Percentiles rank a stretch among this genome's conserved stretches.
Conservation (phyloP, 2,888 invertebrate species). For the Allygus modestus region DNA sequence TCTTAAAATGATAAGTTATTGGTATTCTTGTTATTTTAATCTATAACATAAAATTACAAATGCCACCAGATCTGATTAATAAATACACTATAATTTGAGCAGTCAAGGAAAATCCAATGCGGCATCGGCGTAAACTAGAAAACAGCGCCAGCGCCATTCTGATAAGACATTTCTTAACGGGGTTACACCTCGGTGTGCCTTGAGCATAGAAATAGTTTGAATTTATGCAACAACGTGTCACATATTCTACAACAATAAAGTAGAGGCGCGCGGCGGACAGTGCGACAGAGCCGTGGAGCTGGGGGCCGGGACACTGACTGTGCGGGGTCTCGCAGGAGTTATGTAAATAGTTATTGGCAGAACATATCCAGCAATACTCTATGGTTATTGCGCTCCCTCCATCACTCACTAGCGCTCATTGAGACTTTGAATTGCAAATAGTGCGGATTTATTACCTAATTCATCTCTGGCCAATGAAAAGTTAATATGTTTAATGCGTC, state of each 20-base stretch:
- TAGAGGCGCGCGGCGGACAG: neutral
- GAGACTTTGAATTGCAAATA: conserved; percentile 35
- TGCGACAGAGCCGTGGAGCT: neutral
- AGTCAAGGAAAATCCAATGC: too few species aligned
- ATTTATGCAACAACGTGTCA: conserved; percentile 15
- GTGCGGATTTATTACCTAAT: conserved; percentile 19
- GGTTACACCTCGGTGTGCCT: neutral
- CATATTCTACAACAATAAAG: conserved; percentile 3
- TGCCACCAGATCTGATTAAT: too few species aligned
- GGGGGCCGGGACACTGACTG: neutral
- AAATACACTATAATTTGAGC: too few species aligned
- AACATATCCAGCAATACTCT: conserved; percentile 20
- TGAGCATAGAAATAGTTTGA: neutral
- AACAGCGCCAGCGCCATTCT: too few species aligned
- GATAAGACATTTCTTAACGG: too few species aligned
- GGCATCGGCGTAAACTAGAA: too few species aligned
- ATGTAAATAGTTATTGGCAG: conserved; percentile 41
- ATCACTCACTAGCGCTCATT: conserved; percentile 36
- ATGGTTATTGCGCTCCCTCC: conserved; percentile 23
- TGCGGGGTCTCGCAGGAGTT: neutral
- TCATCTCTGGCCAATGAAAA: conserved; percentile 28
- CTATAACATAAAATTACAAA: too few species aligned
- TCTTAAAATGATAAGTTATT: too few species aligned
- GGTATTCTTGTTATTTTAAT: too few species aligned
- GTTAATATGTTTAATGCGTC: conserved; percentile 7